These are phyloP conservation scores for Drosophila arawakana DNA, from an alignment of 1,140 invertebrate species.

Conservation along the genomic window DNA sequence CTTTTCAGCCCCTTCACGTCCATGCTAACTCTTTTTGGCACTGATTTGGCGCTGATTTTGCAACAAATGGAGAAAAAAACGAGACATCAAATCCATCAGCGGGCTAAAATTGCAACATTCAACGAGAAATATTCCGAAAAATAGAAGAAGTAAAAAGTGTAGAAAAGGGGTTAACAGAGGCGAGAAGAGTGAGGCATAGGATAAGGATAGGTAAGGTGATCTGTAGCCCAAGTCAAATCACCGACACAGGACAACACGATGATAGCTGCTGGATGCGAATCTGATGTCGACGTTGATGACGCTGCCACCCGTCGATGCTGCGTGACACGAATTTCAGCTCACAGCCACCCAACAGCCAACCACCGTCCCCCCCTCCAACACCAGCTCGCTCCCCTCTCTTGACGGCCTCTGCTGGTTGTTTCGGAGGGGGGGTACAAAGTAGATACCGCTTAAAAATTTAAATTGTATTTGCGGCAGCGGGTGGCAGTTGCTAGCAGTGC, in stretches of 20 bases:
- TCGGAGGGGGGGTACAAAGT: conserved; percentile 57
- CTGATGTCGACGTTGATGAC: conserved; percentile 69
- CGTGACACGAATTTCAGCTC: conserved; percentile 72
- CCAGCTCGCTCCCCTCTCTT: background rate
- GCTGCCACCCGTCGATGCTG: conserved; percentile 68
- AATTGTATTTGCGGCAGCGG: conserved; percentile 76
- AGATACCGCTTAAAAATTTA: conserved; percentile 82
- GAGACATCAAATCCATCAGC: conserved; percentile 75
- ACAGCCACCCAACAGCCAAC: background rate
- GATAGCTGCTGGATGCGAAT: conserved; percentile 53
- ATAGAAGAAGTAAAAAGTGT: conserved; percentile 14
- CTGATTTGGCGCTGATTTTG: conserved; percentile 67
- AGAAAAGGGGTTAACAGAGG: background rate
- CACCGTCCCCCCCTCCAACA: background rate
- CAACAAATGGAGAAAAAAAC: conserved; percentile 44
- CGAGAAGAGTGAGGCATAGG: background rate
- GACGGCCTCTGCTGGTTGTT: background rate
- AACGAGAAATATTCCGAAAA: conserved; percentile 42
- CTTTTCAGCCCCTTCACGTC: background rate
- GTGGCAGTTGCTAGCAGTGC: conserved; percentile 3
- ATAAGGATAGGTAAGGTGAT: background rate
- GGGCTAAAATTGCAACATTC: conserved; percentile 81
- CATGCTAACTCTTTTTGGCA: conserved; percentile 39
- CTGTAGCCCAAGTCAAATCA: conserved; percentile 32
- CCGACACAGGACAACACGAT: conserved; percentile 67